Conservation (phyloP, 35 echinoderm and acorn worm species). For the Ophiothrix spiculata region DNA sequence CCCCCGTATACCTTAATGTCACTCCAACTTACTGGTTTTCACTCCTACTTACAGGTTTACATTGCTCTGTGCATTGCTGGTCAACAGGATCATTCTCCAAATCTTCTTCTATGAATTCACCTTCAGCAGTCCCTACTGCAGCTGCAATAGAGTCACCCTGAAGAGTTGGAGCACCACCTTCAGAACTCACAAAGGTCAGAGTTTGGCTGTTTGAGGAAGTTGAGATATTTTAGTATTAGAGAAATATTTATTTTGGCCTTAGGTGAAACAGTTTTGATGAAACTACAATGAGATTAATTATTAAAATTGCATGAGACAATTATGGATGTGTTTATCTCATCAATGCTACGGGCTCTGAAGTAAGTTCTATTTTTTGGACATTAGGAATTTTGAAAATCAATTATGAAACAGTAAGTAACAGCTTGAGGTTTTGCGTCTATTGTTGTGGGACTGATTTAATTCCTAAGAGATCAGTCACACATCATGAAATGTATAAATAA, state of each 20-base stretch:
- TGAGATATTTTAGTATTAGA: too few relatives aligned
- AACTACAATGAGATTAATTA: not conserved
- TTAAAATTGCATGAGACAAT: not conserved
- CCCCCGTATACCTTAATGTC: not conserved
- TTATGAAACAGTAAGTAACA: too few relatives aligned
- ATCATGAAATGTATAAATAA: too few relatives aligned
- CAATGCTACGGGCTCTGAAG: not conserved
- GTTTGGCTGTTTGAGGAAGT: conserved; percentile 55
- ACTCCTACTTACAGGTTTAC: conserved; percentile 62
- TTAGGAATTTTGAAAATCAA: not conserved
- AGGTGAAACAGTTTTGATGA: not conserved
- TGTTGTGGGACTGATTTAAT: too few relatives aligned
- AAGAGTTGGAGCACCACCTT: conserved; percentile 42
- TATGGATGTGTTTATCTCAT: not conserved
- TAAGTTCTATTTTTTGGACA: not conserved
- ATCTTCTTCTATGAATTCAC: conserved; percentile 35
- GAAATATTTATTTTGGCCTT: too few relatives aligned
- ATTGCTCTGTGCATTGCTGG: conserved; percentile 83
- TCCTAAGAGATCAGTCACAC: too few relatives aligned
- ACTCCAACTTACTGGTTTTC: too few relatives aligned
- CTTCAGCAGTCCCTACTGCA: conserved; percentile 38
- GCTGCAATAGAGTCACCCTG: conserved; percentile 58
- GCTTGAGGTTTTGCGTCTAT: too few relatives aligned
- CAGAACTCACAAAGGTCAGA: conserved; percentile 48
- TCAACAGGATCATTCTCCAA: conserved; percentile 37